Conservation (phyloP, 1,140 invertebrate genomes). For the Rhysida immarginata region DNA sequence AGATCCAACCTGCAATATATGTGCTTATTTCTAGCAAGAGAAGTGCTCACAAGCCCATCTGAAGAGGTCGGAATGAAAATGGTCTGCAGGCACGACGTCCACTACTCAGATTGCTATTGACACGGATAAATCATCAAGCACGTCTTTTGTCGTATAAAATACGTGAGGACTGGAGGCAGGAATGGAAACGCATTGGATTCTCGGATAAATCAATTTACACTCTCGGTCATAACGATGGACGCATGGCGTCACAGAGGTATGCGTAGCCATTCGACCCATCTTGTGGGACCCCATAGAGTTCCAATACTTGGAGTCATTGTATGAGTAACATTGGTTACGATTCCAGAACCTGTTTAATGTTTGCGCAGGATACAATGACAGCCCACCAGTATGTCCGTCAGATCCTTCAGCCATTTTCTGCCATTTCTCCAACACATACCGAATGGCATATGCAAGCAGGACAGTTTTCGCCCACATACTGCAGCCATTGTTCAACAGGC, state of each 20-base stretch:
- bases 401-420: too few relatives aligned
- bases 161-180: neutral
- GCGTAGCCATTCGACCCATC: neutral
- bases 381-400: neutral
- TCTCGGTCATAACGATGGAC: neutral
- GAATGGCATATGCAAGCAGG: too few relatives aligned
- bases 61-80: neutral
- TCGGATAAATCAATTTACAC: neutral
- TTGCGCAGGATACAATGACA: neutral
- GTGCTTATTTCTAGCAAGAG: neutral
- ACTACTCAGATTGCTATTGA: neutral
- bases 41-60: neutral
- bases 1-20: neutral
- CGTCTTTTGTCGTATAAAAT: neutral
- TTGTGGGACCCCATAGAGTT: neutral
- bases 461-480: too few relatives aligned
- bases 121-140: neutral
- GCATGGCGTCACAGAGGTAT: neutral
- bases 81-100: neutral
- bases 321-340: neutral
- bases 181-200: neutral
- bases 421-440: too few relatives aligned
- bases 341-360: neutral
- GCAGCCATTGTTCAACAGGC: too few relatives aligned
- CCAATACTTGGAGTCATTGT: neutral